Base-by-base conservation (phyloP, 2,797 vertebrate species). In the Sebastes hubbsi region DNA sequence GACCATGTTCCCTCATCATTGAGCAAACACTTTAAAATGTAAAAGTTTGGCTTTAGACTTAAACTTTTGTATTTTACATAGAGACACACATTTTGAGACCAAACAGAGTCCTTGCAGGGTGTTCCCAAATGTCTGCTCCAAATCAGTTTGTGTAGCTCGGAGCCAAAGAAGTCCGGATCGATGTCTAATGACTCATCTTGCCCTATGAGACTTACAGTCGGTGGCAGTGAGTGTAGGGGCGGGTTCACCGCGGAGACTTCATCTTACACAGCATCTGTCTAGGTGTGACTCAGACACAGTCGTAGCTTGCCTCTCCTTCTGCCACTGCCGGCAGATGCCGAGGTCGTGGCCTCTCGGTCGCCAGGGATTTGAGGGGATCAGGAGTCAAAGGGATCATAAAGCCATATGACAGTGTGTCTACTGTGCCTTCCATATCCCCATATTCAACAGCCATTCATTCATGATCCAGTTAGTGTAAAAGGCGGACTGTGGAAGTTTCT, bases 211-310 rank as follows among this genome's bases (percentile, higher is more conserved):
- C 72, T 68, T 59, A 25, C 24, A 74, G 69, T 30, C 58, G 32
- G 42, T 46, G 59, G 70, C 75, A 59, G 75, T 24, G 72, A 80
- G 69, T 32, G 22, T 54, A 8, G 18, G 66, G 72, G 54, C 25
- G 58, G 68, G 61, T 71, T 83, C 74, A 62, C 66, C 46, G 49
- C 52, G 22, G 72, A 87, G 81, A 75, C 78, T 75, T 75, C 64
- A 78, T 85, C 87, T 82, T 74, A 46, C 61, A 71, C 65, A 88
- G 88, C 91, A 94, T 93, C 91, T 92, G 90, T 91, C 74, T 90
- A 88, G 87, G 89, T 88, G 87, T 87, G 84, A 88, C 83, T 88
- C 85, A 79, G 76, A 71, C 68, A 58, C 68, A 58, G 76, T 70
- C 25, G 2, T 46, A 32, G 80, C 80, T 80, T 42, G 56, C 72